Base-by-base conservation (phyloP, 2,113 vertebrate genomes). In the Vidua chalybeata region DNA sequence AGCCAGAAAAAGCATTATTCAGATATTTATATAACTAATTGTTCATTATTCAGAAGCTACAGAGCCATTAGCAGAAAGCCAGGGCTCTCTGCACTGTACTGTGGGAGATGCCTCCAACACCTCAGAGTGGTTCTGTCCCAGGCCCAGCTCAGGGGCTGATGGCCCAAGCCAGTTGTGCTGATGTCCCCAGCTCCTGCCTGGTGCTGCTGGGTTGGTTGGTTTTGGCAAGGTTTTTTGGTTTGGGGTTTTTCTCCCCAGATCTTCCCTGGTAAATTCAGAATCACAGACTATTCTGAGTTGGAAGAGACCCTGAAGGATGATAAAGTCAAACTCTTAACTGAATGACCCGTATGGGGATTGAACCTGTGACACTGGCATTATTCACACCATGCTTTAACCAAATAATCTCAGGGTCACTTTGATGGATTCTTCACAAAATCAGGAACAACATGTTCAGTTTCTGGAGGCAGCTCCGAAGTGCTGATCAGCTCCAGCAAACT, bases 391-490 rank as follows among this genome's bases (percentile, higher is more conserved):
- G 10, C 28, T 69, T 46, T 33, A 69, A 62, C 28, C n/a, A 54
- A 46, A 39, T n/a, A 15, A 69, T 69, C 55, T 62, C 48, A 30
- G 55, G 64, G 74, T 69, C 55, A 54, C 39, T 69, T 61, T 27
- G 15, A 68, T 37, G 76, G 73, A 82, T 94, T 94, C 87, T 72
- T 83, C 75, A 39, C 91, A 68, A 93, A 90, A 74, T 31, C 6
- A 1, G 19, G 62, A 33, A 94, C 66, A 84, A 91, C 41, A 77
- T 87, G 87, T 89, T 84, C 95, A 63, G 48, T 82, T 91, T 85
- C 95, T 67, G 89, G 85, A 95, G 92, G 82, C 92, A 91, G 91
- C 90, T 91, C 96, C 69, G 33, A 31, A 93, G 89, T 28, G 48
- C 87, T 46, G 52, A 93, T 90, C 81, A 92, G 92, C 90, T 84